Base-by-base conservation (phyloP, 1,140 invertebrate species). In the Diabrotica undecimpunctata region DNA sequence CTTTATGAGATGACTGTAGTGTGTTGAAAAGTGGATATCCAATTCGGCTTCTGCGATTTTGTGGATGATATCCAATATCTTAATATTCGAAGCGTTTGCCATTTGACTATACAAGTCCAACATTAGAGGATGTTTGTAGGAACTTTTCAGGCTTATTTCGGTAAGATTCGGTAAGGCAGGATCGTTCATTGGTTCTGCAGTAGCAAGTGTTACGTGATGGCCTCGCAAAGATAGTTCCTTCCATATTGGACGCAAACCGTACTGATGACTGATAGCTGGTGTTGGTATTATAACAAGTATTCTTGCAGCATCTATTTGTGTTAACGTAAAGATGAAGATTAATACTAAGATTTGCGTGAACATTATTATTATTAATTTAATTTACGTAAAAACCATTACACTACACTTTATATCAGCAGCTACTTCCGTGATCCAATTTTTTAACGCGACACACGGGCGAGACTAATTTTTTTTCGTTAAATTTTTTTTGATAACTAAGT, bases 191-290 rank as follows among this genome's bases (percentile, higher is more conserved):
- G 66, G 38, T 39, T 61, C n/a, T n/a, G 62, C 11, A 4, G 65
- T 66, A 13, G 64, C 54, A 11, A 63, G 46, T 35, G 61, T 68
- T 6, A 69, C 62, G n/a, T 69, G 41, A 35, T 70, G 66, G 5
- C 66, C 65, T 56, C 58, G 36, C 38, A 64, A 52, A 4, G 65
- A 64, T 7, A 70, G 51, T 59, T 73, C 70, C 55, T 59, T 67
- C 50, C 77, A 74, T 36, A 83, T 66, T 36, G 72, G 65, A 13
- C 70, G 70, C 54, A 73, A 78, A 9, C 81, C 74, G 25, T 79
- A 71, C 62, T 80, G 79, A 57, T 83, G 81, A 67, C 81, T 83
- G 2, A 10, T n/a, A 10, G 41, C 81, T 0, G 83, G 78, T 5
- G 41, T 46, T 46, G 41, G 41, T n/a, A 46, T n/a, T 10, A 46